Evolutionary conservation across 2,113 vertebrate genomes (phyloP).

Genomic region (Scomber scombrus): DNA sequence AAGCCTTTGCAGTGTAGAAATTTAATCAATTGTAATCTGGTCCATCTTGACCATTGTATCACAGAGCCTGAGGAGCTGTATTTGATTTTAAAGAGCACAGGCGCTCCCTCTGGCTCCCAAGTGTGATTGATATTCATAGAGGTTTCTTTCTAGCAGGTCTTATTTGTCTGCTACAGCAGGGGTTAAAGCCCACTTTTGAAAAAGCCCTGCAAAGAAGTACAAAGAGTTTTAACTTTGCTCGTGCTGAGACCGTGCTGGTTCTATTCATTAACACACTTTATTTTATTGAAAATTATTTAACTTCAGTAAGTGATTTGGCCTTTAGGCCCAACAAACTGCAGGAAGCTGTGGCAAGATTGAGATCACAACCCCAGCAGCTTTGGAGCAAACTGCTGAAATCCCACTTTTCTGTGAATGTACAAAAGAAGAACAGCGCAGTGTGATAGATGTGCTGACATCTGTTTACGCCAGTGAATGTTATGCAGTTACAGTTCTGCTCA

Average conservation of each 20-base stretch:
- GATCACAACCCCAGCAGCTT: slow-evolving; percentile 58
- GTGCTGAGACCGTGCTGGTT: slow-evolving; percentile 30
- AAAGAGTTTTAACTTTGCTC: slow-evolving; percentile 48
- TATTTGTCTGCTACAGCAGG: slow-evolving; percentile 57
- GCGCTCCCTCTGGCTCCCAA: slow-evolving; percentile 6
- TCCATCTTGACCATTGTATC: slow-evolving; percentile 44
- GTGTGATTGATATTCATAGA: slow-evolving; percentile 68
- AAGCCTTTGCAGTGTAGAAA: slow-evolving; percentile 29
- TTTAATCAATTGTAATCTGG: slow-evolving; percentile 54
- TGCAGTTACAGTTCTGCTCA: slow-evolving; percentile 47
- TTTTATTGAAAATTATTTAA: slow-evolving; percentile 58
- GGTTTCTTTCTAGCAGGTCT: slow-evolving; percentile 42
- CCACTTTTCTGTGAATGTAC: slow-evolving; percentile 39
- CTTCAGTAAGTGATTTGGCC: slow-evolving; percentile 48
- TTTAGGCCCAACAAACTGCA: slow-evolving; percentile 49
- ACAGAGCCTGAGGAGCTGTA: slow-evolving; percentile 37
- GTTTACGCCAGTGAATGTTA: slow-evolving; percentile 37
- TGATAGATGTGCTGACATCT: slow-evolving; percentile 42
- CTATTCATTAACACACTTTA: slow-evolving; percentile 63
- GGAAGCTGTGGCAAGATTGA: slow-evolving; percentile 66
- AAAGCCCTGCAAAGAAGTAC: slow-evolving; percentile 45
- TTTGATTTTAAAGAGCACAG: slow-evolving; percentile 43
- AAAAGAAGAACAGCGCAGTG: slow-evolving; percentile 11
- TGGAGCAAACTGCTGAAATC: slow-evolving; percentile 27
- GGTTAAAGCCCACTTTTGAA: slow-evolving; percentile 51